phyloP scores from a whole-genome alignment of 2,113 vertebrate genomes.

The Phycodurus eques region DNA sequence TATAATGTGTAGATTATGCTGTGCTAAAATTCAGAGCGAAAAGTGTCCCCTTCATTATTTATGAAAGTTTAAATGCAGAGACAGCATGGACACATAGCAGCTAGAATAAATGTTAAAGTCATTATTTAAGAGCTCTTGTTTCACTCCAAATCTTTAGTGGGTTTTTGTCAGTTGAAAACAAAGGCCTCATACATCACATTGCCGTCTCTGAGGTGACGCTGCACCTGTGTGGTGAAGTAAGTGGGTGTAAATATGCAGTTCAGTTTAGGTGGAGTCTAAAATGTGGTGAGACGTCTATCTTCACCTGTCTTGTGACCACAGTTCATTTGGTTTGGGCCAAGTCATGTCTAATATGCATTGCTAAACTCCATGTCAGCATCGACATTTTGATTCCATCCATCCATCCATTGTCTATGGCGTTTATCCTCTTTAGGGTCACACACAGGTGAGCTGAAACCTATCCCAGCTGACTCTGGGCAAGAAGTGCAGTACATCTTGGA shows the following conservation, averaged over 20 bases:
- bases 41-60: constrained; percentile 34
- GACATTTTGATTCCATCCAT: background rate
- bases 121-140: background rate
- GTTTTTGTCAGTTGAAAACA: background rate
- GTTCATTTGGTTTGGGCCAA: constrained; percentile 30
- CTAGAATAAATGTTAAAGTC: background rate
- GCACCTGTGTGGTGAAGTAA: background rate
- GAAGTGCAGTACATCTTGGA: too few species aligned
- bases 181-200: background rate
- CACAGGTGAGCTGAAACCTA: too few species aligned
- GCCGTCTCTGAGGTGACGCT: background rate
- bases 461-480: too few species aligned
- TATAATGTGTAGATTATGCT: background rate
- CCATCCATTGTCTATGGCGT: background rate
- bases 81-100: constrained; percentile 13
- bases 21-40: background rate
- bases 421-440: too few species aligned
- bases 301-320: constrained; percentile 41
- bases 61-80: constrained; percentile 23
- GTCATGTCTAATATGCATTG: background rate
- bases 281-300: constrained; percentile 13
- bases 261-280: constrained; percentile 9
- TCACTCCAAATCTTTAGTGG: background rate
- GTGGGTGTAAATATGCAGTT: constrained; percentile 3
- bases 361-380: background rate